A percentile compares a stretch with the other conserved stretches of the same genome.
Conservation (phyloP, 2,113 vertebrate genomes). For the Phrynosoma platyrhinos region DNA sequence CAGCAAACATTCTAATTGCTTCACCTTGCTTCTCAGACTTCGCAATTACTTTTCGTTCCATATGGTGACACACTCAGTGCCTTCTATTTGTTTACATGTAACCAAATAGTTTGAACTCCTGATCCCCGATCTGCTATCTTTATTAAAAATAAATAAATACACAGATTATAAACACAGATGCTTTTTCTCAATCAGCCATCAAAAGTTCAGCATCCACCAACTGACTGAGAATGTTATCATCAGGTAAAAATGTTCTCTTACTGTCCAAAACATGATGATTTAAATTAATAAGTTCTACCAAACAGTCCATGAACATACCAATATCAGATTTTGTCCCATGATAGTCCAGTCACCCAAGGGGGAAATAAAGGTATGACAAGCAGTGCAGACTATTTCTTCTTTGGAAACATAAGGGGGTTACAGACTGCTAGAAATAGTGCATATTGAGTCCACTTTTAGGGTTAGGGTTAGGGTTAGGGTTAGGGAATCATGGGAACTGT, state of each 20-base stretch:
- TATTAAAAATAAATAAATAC: constrained; percentile 12
- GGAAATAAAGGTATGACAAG: not conserved
- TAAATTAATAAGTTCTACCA: not conserved
- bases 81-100: constrained; percentile 30
- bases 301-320: not conserved
- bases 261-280: not conserved
- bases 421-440: no score
- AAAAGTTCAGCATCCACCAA: not conserved
- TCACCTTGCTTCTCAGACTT: constrained; percentile 48
- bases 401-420: no score
- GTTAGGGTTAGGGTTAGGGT: no score
- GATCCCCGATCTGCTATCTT: constrained; percentile 45
- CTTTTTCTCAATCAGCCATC: constrained; percentile 9
- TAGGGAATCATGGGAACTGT: no score
- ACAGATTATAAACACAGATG: constrained; percentile 48
- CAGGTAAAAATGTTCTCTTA: not conserved
- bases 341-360: not conserved
- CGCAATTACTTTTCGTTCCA: constrained; percentile 67
- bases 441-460: no score
- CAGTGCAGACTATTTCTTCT: no score
- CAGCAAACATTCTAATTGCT: constrained; percentile 46
- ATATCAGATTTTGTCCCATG: not conserved
- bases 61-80: constrained; percentile 56
- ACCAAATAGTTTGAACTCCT: constrained; percentile 45
- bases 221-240: not conserved